A percentile compares a stretch with the other conserved stretches of the same genome.
These are phyloP conservation scores for Adineta ricciae DNA, from an alignment of 2,888 invertebrate species.

Conservation along the genomic window DNA sequence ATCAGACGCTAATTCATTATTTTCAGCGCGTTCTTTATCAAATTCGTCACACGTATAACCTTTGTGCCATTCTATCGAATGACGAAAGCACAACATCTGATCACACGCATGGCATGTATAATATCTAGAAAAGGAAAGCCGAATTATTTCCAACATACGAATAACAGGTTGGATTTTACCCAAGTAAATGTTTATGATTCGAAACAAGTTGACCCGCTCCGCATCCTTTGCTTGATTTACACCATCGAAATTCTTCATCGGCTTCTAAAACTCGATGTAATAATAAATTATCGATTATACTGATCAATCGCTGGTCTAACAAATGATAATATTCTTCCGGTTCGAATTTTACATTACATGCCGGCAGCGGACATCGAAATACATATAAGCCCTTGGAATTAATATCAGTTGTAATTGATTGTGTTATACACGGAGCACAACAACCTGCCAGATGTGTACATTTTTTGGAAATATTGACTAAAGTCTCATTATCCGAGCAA, in stretches of 20 bases:
- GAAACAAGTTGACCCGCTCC: neutral
- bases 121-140: neutral
- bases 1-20: slow-evolving; percentile 15
- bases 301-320: neutral
- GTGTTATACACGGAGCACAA: neutral
- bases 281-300: neutral
- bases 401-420: neutral
- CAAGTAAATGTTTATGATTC: neutral
- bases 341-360: slow-evolving; percentile 5
- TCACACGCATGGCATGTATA: neutral
- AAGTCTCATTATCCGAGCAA: neutral
- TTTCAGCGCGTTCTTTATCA: neutral
- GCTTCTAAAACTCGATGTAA: neutral
- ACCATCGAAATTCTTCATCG: slow-evolving; percentile 1
- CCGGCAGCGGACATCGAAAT: neutral
- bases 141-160: too few relatives aligned
- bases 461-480: neutral
- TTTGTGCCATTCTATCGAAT: neutral
- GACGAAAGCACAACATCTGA: neutral
- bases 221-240: neutral
- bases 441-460: neutral
- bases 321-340: neutral
- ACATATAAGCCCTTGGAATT: neutral
- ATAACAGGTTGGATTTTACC: neutral
- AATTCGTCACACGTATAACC: slow-evolving; percentile 16